Conservation (phyloP, 2,797 vertebrate genomes). For the Pipistrellus kuhlii region DNA sequence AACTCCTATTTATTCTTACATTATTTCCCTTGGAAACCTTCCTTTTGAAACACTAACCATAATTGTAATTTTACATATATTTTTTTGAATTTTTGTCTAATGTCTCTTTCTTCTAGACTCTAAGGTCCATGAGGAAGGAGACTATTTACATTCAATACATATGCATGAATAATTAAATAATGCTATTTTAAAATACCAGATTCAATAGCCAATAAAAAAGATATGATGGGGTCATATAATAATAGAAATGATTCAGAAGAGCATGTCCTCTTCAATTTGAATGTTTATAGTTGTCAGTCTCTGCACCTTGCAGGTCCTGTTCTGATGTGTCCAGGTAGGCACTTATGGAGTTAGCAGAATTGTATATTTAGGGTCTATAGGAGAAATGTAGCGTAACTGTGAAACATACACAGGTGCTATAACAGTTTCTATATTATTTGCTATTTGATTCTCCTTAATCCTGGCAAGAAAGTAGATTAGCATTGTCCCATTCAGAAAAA, state of each 20-base stretch:
- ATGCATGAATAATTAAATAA: background rate
- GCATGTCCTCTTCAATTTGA: background rate
- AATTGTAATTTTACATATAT: background rate
- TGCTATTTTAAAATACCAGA: background rate
- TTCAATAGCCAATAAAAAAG: background rate
- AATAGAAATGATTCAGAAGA: background rate
- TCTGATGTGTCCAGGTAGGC: background rate
- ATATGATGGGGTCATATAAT: background rate
- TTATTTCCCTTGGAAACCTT: background rate
- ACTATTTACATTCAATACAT: constrained; percentile 7
- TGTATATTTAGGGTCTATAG: background rate
- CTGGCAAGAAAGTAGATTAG: background rate
- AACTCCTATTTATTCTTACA: background rate
- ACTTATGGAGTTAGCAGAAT: background rate
- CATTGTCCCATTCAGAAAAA: background rate
- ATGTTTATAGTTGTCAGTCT: background rate
- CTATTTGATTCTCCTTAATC: constrained; percentile 55
- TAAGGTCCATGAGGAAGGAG: background rate
- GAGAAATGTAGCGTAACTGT: background rate
- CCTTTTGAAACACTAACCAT: background rate
- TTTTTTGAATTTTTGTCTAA: background rate
- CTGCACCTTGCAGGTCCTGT: background rate
- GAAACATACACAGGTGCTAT: background rate
- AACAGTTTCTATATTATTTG: background rate
- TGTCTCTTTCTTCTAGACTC: background rate